phyloP scores from a whole-genome alignment of 2,113 vertebrate genomes.

The Pteruthius melanotis region DNA sequence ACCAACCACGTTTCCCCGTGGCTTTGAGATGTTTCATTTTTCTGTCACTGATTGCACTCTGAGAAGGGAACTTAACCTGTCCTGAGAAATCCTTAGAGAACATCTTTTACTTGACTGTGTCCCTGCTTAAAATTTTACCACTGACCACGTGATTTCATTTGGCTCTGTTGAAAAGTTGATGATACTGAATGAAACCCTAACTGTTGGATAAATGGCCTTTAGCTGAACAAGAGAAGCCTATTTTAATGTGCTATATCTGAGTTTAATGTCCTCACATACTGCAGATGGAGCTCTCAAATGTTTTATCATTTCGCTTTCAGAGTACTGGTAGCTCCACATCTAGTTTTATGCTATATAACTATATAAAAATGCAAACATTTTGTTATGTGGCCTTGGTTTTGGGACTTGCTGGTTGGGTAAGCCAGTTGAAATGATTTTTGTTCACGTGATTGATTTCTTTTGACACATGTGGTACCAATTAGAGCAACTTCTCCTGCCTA shows the following conservation, averaged over 20 bases:
- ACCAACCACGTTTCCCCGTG: background rate
- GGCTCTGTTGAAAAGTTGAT: background rate
- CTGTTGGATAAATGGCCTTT: background rate
- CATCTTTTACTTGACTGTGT: background rate
- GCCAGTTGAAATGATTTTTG: background rate
- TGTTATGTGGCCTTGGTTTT: background rate
- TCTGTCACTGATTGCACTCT: background rate
- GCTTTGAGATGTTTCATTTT: background rate
- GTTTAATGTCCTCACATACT: background rate
- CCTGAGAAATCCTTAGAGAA: background rate
- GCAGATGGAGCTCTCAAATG: background rate
- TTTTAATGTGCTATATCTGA: background rate
- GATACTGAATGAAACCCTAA: background rate
- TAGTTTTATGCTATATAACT: background rate
- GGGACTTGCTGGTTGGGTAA: background rate
- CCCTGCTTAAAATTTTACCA: background rate
- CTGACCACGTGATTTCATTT: background rate
- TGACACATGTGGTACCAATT: constrained; percentile 54
- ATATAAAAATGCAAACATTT: background rate
- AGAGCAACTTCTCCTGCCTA: constrained; percentile 34
- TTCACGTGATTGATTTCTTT: constrained; percentile 12
- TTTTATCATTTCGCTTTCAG: background rate
- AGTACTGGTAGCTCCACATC: background rate
- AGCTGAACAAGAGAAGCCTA: background rate
- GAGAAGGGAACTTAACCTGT: background rate